Percentiles rank a stretch among this genome's conserved stretches.
phyloP scores from a whole-genome alignment of 1,140 invertebrate genomes.

The Pachypsylla venusta region DNA sequence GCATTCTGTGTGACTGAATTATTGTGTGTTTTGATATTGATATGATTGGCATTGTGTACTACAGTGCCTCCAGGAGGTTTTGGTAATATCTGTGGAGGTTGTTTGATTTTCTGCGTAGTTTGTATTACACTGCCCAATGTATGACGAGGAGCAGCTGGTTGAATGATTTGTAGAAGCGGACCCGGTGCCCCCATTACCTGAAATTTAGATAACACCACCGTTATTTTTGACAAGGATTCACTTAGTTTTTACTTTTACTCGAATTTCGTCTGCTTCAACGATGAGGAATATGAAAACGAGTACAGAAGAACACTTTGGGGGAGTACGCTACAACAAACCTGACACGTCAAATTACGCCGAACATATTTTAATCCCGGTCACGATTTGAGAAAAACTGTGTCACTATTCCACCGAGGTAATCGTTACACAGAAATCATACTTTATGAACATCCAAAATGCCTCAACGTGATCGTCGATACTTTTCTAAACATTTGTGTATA shows the following conservation, averaged over 20 bases:
- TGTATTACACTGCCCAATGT: conserved; percentile 10
- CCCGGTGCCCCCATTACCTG: conserved; percentile 21
- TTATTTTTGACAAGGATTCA: no score
- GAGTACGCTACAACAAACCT: no score
- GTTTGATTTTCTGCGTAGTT: conserved; percentile 24
- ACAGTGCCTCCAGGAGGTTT: conserved; percentile 24
- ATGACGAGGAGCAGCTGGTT: conserved; percentile 15
- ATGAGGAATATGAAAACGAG: no score
- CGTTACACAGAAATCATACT: no score
- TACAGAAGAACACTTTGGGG: no score
- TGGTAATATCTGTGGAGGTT: conserved; percentile 29
- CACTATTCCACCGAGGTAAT: no score
- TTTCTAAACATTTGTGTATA: no score
- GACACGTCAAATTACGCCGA: no score
- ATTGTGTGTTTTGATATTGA: conserved; percentile 18
- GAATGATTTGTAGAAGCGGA: conserved; percentile 17
- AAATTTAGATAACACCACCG: neutral
- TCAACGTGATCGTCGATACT: no score
- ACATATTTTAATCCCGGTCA: no score
- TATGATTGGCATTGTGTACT: conserved; percentile 17
- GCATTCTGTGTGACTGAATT: conserved; percentile 12
- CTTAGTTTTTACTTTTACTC: neutral
- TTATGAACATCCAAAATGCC: no score
- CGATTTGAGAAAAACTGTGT: no score
- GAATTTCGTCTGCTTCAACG: conserved; percentile 18